These are phyloP conservation scores for Euzophera pinguis DNA, from an alignment of 2,888 invertebrate genomes.

Conservation along the genomic window DNA sequence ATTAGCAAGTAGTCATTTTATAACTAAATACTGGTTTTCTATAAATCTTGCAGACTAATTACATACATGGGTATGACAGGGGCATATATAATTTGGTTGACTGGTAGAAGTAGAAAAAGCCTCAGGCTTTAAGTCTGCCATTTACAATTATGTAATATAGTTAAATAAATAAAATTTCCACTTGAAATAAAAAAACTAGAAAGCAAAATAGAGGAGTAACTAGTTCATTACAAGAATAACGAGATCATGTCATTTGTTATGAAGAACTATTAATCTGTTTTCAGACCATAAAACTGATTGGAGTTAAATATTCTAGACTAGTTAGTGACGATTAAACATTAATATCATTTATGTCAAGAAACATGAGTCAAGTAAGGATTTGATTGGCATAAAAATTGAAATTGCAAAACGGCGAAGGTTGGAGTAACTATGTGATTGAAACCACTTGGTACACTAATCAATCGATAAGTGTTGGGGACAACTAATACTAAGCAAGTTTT, in stretches of 20 bases:
- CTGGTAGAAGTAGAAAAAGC: no score
- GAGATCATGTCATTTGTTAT: constrained; percentile 46
- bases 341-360: background rate
- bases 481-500: no score
- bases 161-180: no score
- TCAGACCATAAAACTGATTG: constrained; percentile 36
- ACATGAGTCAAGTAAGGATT: background rate
- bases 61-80: background rate
- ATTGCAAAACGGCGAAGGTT: no score
- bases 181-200: background rate
- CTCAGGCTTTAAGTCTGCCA: no score
- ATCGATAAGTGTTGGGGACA: no score
- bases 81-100: no score
- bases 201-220: background rate
- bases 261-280: constrained; percentile 57
- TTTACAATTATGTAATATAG: no score
- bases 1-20: background rate
- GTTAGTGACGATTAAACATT: constrained; percentile 10
- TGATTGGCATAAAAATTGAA: no score
- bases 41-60: no score
- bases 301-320: constrained; percentile 21
- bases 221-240: constrained; percentile 36
- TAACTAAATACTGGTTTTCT: background rate
- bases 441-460: no score
- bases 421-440: no score